phyloP scores from a whole-genome alignment of 2,113 vertebrate genomes.

The Neolamprologus modestus region DNA sequence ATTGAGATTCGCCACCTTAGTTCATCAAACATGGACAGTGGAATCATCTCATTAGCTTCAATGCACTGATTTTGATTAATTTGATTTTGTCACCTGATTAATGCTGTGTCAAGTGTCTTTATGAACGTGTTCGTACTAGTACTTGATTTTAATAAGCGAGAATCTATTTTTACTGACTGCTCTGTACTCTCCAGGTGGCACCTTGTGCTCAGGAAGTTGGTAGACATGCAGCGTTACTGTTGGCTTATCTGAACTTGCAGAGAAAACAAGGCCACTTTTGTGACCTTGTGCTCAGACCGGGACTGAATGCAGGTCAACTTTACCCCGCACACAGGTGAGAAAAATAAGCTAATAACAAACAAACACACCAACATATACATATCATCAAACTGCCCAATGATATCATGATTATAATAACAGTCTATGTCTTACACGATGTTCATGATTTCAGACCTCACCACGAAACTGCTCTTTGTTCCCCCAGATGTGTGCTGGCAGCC shows the following conservation, averaged over 20 bases:
- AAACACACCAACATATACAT: background rate
- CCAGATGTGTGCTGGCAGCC: slow-evolving; percentile 64
- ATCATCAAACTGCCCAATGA: background rate
- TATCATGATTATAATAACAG: background rate
- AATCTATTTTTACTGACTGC: background rate
- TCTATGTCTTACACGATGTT: background rate
- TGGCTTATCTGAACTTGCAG: slow-evolving; percentile 53
- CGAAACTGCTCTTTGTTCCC: background rate
- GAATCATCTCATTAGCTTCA: background rate
- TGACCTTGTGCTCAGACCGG: slow-evolving; percentile 62
- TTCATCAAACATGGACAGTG: background rate
- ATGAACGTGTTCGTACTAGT: background rate
- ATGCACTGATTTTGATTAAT: background rate
- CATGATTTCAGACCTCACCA: background rate
- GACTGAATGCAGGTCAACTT: slow-evolving; percentile 31
- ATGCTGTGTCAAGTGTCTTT: background rate
- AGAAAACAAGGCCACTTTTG: slow-evolving; percentile 54
- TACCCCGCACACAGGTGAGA: slow-evolving; percentile 64
- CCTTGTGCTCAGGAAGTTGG: background rate
- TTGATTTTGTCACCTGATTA: background rate
- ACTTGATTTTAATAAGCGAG: background rate
- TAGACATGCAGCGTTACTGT: slow-evolving; percentile 27
- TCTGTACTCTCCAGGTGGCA: slow-evolving; percentile 8
- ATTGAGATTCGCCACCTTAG: accelerated
- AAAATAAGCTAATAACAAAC: background rate